Evolutionary conservation across 2,797 vertebrate species (phyloP), one percentile per base, ranked within the genome.

Genomic region (Eulemur coronatus): DNA sequence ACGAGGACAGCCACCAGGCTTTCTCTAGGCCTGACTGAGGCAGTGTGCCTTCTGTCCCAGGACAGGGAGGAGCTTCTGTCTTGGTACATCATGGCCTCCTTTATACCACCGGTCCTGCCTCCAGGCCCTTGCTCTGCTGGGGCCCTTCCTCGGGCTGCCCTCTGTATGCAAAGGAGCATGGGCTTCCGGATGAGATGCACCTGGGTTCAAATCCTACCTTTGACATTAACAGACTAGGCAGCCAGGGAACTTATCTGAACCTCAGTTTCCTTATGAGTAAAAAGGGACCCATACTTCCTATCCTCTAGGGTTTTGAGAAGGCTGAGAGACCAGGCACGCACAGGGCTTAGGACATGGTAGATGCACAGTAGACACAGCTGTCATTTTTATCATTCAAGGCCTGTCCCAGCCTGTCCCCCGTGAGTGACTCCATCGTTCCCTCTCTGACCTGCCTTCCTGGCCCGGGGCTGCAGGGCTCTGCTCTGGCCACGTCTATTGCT

Each of bases 401-500:
- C 35, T 43, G 12, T 22, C 24, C 18, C 15, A 3, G 3, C 30
- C 65, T 12, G 38, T 38, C 72, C 13, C 38, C 20, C 2, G 4
- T 11, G 48, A 85, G 26, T 18, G 30, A 26, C 3, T 79, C 38
- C 22, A 46, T 50, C 11, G 10, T 52, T 28, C 50, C 20, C 35
- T 7, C 28, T 24, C 72, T 89, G 80, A 70, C 20, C 22, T n/a
- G 15, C 55, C 9, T 63, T 52, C 43, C 41, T 79, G 48, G 11
- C 30, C 52, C 38, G 33, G 52, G 61, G 14, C 35, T 78, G 33
- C 10, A 46, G 50, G 52, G 20, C n/a, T 38, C 26, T 11, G 7
- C 35, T 33, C 7, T 38, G 18, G 20, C 7, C 78, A 84, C 2
- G 0, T 7, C 41, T 33, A 1, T 7, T 7, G 13, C 1, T 69